Conservation (phyloP, 2,888 invertebrate genomes). For the Thalpophila matura region DNA sequence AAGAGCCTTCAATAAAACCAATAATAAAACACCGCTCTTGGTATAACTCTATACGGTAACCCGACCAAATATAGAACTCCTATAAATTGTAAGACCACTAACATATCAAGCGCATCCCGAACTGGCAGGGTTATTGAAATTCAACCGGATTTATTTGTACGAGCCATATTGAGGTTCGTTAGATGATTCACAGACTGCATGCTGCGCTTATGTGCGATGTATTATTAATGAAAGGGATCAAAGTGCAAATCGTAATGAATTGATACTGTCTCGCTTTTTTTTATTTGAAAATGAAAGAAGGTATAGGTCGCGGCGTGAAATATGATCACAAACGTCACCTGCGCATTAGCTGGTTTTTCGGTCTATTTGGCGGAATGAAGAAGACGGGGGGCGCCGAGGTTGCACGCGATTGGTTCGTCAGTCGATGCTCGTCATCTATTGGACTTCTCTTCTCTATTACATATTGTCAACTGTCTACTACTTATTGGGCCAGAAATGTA, state of each 20-base stretch:
- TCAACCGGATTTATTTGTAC: conserved; percentile 61
- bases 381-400: too few relatives aligned
- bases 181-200: conserved; percentile 19
- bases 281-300: too few relatives aligned
- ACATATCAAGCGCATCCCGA: conserved; percentile 34
- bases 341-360: too few relatives aligned
- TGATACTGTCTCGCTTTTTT: too few relatives aligned
- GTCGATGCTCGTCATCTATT: too few relatives aligned
- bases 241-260: neutral
- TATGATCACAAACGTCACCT: too few relatives aligned
- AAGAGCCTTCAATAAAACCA: conserved; percentile 31
- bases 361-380: too few relatives aligned
- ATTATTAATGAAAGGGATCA: neutral
- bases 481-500: too few relatives aligned
- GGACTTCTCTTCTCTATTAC: too few relatives aligned
- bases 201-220: neutral
- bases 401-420: too few relatives aligned
- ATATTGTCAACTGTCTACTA: too few relatives aligned
- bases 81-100: conserved; percentile 27
- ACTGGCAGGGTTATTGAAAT: conserved; percentile 63
- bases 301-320: too few relatives aligned
- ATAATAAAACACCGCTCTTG: conserved; percentile 29
- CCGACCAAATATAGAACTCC: conserved; percentile 24
- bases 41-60: conserved; percentile 34
- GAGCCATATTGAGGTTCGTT: conserved; percentile 48